Evolutionary conservation across 1,140 invertebrate species (phyloP), one percentile per base, ranked within the genome.

Genomic region (Nilaparvata lugens): DNA sequence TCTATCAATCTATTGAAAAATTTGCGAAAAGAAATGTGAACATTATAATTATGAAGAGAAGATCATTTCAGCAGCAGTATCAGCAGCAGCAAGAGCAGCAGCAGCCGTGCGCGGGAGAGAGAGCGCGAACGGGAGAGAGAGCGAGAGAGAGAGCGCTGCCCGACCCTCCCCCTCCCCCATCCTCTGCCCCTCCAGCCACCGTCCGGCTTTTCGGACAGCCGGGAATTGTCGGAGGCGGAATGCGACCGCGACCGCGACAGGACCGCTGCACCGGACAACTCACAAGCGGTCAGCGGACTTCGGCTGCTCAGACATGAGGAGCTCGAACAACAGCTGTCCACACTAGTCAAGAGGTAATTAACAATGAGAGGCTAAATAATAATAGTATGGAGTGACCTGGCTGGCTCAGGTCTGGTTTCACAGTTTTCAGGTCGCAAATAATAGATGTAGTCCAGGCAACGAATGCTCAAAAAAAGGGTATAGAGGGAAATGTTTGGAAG

Each of bases 161-260:
- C 9, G 31, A 1, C 31, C 31, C 31, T 2, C 31, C 31, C 9
- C 31, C 31, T 6, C 31, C 31, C 4, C 31, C 31, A n/a, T n/a
- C n/a, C n/a, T 1, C 31, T 11, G 3, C 52, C 60, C 11, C 52
- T 70, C 11, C 68, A 68, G 42, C 69, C 69, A 14, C 69, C 69
- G 24, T 62, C 63, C 9, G 63, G 67, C 24, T 60, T 60, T 67
- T 68, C 68, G 18, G 69, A 69, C 53, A 60, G 62, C 28, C 55
- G 64, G 16, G 69, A 69, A 16, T 56, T 68, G 28, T 64, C 62
- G 4, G 64, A 66, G 45, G 64, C 64, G 5, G 64, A 64, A 28
- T 64, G 62, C 51, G 62, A 66, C 31, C 14, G 60, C 2, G 60
- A 61, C 43, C 14, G 56, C 1, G 56, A 43, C n/a, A n/a, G n/a